Evolutionary conservation across 2,888 invertebrate genomes (phyloP).

Genomic region (Cremastobaeus sp.): DNA sequence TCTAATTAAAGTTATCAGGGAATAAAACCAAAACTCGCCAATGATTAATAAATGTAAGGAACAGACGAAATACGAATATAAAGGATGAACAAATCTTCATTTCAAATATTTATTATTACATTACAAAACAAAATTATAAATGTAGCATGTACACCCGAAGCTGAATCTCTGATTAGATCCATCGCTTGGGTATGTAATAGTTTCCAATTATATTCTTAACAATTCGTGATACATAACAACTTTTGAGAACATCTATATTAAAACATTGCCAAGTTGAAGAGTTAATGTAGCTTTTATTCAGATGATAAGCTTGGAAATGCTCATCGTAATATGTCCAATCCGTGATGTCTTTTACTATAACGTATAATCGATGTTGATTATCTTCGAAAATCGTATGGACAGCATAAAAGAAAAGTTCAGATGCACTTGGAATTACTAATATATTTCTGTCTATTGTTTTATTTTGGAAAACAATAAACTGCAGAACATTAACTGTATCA

Average conservation of each 20-base stretch:
- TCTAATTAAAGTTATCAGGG: too few relatives aligned
- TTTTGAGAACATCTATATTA: background rate
- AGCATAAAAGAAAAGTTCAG: background rate
- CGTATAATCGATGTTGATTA: background rate
- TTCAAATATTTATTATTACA: too few relatives aligned
- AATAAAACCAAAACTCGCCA: too few relatives aligned
- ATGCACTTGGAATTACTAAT: constrained; percentile 4
- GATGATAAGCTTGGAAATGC: background rate
- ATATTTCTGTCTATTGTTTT: constrained; percentile 4
- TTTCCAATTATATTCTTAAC: background rate
- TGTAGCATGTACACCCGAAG: too few relatives aligned
- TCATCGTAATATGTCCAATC: background rate
- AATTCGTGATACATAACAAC: background rate
- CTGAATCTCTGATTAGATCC: too few relatives aligned
- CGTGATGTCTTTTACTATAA: constrained; percentile 10
- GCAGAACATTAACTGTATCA: background rate
- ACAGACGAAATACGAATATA: too few relatives aligned
- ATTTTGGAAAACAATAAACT: constrained; percentile 1
- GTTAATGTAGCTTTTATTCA: too few relatives aligned
- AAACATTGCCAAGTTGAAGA: background rate
- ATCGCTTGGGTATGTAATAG: background rate
- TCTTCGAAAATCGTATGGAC: constrained; percentile 10
- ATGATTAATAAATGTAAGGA: too few relatives aligned
- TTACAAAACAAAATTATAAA: too few relatives aligned
- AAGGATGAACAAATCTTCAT: too few relatives aligned